A percentile compares a stretch with the other conserved stretches of the same genome.
Evolutionary conservation across 1,140 invertebrate genomes (phyloP).

Genomic region (Psilanteris sp.): DNA sequence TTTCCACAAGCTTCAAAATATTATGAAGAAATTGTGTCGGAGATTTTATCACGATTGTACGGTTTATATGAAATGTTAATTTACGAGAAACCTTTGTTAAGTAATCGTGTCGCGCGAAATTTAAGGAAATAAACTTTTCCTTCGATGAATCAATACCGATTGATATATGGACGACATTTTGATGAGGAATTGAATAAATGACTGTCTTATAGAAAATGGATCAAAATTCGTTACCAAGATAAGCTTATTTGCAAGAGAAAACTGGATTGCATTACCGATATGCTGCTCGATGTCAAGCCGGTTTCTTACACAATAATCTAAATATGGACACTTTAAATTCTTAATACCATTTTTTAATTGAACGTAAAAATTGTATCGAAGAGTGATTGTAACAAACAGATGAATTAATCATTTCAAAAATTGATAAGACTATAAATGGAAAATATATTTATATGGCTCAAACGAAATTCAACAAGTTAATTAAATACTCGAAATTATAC

Average conservation of each 20-base stretch:
- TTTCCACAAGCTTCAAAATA: conserved; percentile 5
- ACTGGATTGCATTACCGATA: conserved; percentile 12
- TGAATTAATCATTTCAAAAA: too few species aligned
- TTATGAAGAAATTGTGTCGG: conserved; percentile 30
- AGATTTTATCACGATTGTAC: conserved; percentile 24
- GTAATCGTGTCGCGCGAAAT: conserved; percentile 10
- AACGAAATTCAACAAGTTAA: too few species aligned
- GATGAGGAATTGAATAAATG: conserved; percentile 14
- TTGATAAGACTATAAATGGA: too few species aligned
- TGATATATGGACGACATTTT: conserved; percentile 18
- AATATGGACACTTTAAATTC: conserved; percentile 39
- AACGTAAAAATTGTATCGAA: too few species aligned
- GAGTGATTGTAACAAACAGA: too few species aligned
- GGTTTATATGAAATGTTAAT: conserved; percentile 4
- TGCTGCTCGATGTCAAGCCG: conserved; percentile 43
- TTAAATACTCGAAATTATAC: too few species aligned
- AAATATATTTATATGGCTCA: too few species aligned
- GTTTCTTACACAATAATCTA: conserved; percentile 63
- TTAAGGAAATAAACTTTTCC: conserved; percentile 10
- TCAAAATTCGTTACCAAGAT: conserved; percentile 21
- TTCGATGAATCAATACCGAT: background rate
- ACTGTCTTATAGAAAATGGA: conserved; percentile 25
- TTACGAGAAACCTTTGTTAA: conserved; percentile 12
- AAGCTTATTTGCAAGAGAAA: conserved; percentile 11
- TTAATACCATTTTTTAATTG: too few species aligned